phyloP scores from a whole-genome alignment of 2,113 vertebrate genomes.

The Mobula birostris region DNA sequence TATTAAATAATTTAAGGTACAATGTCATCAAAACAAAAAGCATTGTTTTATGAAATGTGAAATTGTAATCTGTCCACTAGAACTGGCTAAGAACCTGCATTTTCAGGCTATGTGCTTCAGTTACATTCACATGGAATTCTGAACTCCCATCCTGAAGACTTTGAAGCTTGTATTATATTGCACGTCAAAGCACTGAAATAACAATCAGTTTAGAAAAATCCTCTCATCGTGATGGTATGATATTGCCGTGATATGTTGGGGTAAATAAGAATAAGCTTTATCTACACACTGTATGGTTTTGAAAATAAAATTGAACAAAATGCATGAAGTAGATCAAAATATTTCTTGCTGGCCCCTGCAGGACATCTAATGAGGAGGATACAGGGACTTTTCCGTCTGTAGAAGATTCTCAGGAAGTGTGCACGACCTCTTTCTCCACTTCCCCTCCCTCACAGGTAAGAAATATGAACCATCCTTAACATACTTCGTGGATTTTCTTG shows the following conservation, averaged over 20 bases:
- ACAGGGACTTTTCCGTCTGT: conserved; percentile 66
- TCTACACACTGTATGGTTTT: neutral
- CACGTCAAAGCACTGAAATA: neutral
- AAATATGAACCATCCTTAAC: neutral
- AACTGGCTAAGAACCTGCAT: neutral
- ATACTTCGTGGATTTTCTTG: neutral
- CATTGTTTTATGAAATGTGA: neutral
- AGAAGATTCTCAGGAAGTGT: conserved; percentile 95
- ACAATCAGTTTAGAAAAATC: neutral
- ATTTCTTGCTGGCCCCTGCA: conserved; percentile 41
- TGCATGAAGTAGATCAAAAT: neutral
- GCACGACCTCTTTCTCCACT: conserved; percentile 95
- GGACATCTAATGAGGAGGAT: conserved; percentile 72
- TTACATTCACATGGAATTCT: neutral
- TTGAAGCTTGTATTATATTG: neutral
- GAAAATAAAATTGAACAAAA: neutral
- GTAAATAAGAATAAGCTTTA: neutral
- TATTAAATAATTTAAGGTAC: neutral
- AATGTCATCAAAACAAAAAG: neutral
- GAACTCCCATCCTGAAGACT: neutral
- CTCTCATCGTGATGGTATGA: neutral
- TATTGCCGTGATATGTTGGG: neutral
- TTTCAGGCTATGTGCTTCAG: neutral
- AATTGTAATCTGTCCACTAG: neutral
- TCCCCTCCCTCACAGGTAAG: conserved; percentile 93